Evolutionary conservation across 2,888 invertebrate genomes (phyloP).

Genomic region (Amphipyra berbera): DNA sequence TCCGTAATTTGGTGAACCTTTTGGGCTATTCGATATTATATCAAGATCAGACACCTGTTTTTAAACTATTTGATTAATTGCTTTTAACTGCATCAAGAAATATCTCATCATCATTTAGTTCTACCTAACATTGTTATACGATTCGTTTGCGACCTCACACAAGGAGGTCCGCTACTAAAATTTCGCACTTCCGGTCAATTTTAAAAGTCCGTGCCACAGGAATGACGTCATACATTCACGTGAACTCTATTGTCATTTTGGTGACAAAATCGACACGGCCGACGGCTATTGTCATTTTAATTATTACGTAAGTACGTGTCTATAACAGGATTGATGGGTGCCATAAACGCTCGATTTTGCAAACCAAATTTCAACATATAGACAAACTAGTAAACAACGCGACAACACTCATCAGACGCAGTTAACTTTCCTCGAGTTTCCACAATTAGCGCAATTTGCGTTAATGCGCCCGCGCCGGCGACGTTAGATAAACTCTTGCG

Average conservation of each 20-base stretch:
- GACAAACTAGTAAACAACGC: constrained; percentile 51
- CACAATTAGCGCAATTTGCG: constrained; percentile 80
- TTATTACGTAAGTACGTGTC: constrained; percentile 47
- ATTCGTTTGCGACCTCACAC: too few species aligned
- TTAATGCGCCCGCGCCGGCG: constrained; percentile 63
- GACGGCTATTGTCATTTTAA: constrained; percentile 58
- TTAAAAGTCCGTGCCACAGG: constrained; percentile 7
- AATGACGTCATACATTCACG: constrained; percentile 35
- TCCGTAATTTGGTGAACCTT: too few species aligned
- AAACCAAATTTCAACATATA: constrained; percentile 48
- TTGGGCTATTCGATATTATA: too few species aligned
- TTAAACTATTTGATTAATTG: too few species aligned
- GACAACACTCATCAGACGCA: constrained; percentile 53
- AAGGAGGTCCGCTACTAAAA: constrained; percentile 4
- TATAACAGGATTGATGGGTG: constrained; percentile 39
- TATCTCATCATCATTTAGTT: constrained; percentile 21
- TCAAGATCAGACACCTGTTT: too few species aligned
- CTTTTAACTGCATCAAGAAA: constrained; percentile 1
- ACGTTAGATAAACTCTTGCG: constrained; percentile 70
- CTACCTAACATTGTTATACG: not conserved
- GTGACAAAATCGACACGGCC: constrained; percentile 50
- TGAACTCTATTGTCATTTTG: constrained; percentile 36
- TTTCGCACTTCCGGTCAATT: constrained; percentile 6
- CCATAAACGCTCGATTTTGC: constrained; percentile 47
- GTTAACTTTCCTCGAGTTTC: constrained; percentile 74